phyloP scores from a whole-genome alignment of 2,113 vertebrate species.

The Macaca nemestrina region DNA sequence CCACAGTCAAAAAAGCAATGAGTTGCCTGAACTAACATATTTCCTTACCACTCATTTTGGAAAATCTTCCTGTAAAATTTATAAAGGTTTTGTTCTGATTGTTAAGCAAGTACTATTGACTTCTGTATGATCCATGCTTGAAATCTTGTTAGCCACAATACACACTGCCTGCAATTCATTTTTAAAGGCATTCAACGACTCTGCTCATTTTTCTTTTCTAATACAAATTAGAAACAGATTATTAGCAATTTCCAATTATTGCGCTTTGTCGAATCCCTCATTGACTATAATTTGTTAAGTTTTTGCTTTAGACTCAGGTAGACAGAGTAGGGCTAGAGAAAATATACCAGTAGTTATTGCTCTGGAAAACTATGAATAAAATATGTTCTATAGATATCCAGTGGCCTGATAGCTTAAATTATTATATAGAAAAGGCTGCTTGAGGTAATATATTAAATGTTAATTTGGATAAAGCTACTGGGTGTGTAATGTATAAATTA shows the following conservation, averaged over 20 bases:
- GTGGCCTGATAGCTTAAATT: background rate
- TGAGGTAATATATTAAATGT: background rate
- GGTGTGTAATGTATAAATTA: background rate
- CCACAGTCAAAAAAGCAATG: background rate
- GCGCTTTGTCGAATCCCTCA: constrained; percentile 60
- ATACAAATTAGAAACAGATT: constrained; percentile 60
- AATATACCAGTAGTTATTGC: background rate
- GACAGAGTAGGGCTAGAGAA: background rate
- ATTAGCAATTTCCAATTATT: constrained; percentile 64
- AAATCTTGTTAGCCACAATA: constrained; percentile 49
- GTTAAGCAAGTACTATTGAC: background rate
- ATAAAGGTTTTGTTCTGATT: background rate
- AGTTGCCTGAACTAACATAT: background rate
- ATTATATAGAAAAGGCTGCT: background rate
- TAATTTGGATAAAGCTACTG: background rate
- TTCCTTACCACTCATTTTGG: background rate
- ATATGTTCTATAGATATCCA: background rate
- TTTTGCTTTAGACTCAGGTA: constrained; percentile 61
- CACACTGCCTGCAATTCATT: constrained; percentile 25
- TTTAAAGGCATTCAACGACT: constrained; percentile 29
- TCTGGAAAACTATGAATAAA: background rate
- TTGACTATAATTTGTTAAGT: constrained; percentile 64
- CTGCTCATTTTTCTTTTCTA: constrained; percentile 63
- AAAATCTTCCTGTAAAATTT: background rate
- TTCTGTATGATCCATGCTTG: background rate